Evolutionary conservation across 2,113 vertebrate species (phyloP).

Genomic region (Tapirus terrestris): DNA sequence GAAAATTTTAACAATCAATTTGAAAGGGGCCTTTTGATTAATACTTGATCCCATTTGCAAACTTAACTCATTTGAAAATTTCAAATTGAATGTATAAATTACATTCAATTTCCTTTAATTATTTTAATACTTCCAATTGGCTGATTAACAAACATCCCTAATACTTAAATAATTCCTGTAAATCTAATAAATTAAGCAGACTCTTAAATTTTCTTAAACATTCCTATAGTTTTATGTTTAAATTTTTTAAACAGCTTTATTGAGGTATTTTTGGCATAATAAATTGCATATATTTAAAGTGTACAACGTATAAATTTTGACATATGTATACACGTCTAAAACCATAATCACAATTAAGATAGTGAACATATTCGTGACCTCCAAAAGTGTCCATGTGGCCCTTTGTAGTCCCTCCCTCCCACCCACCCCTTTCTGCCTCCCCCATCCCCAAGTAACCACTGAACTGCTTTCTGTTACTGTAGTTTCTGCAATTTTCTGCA

Average conservation of each 20-base stretch:
- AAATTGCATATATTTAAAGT: neutral
- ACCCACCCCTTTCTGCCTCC: neutral
- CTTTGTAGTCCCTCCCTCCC: neutral
- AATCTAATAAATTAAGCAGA: conserved; percentile 52
- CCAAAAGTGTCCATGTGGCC: neutral
- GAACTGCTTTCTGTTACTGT: neutral
- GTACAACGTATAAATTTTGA: neutral
- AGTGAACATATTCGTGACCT: neutral
- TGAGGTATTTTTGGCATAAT: neutral
- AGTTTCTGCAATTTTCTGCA: neutral
- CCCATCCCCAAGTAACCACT: neutral
- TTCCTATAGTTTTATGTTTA: conserved; percentile 21
- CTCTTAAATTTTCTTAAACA: conserved; percentile 36
- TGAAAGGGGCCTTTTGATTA: conserved; percentile 51
- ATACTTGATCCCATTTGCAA: conserved; percentile 28
- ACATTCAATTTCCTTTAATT: conserved; percentile 32
- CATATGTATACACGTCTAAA: neutral
- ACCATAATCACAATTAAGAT: neutral
- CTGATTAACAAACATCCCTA: conserved; percentile 30
- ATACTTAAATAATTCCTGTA: conserved; percentile 16
- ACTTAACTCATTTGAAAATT: conserved; percentile 52
- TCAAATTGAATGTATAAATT: conserved; percentile 59
- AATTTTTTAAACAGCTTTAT: neutral
- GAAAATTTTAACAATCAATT: conserved; percentile 34
- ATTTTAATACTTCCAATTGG: conserved; percentile 49